These are phyloP conservation scores for Notothenia coriiceps DNA, from an alignment of 2,113 vertebrate genomes.

Conservation along the genomic window DNA sequence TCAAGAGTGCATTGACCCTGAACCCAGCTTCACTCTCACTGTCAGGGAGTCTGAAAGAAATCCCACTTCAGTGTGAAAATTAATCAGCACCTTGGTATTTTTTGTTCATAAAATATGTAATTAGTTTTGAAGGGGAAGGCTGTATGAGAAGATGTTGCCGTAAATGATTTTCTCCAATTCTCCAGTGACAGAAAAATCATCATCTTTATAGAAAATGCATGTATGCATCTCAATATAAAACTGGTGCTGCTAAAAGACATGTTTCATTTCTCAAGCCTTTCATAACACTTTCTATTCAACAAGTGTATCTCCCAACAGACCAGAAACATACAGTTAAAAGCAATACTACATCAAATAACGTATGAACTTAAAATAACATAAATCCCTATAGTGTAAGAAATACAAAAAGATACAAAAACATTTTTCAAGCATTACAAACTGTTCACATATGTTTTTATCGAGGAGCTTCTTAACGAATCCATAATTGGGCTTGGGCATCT, in stretches of 20 bases:
- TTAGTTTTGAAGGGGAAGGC: not conserved
- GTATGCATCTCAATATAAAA: not conserved
- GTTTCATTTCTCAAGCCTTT: not conserved
- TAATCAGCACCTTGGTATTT: not conserved
- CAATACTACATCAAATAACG: too few species aligned
- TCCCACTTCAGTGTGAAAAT: not conserved
- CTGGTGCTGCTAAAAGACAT: not conserved
- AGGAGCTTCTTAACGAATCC: not conserved
- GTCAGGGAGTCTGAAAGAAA: slow-evolving; percentile 5
- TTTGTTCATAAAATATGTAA: not conserved
- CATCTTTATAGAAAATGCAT: not conserved
- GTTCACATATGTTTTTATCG: not conserved
- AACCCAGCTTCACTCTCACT: not conserved
- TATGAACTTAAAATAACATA: too few species aligned
- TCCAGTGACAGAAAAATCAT: not conserved
- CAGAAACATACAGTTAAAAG: too few species aligned
- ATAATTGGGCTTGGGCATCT: not conserved
- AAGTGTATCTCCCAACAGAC: not conserved
- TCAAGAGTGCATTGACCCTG: slow-evolving; percentile 32
- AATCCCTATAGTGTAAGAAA: not conserved
- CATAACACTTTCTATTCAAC: not conserved
- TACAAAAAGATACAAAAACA: not conserved
- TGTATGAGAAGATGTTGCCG: not conserved
- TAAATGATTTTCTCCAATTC: not conserved
- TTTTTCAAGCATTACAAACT: not conserved